Base-by-base conservation (phyloP, 2,113 vertebrate species). In the Hippocampus mohnikei region DNA sequence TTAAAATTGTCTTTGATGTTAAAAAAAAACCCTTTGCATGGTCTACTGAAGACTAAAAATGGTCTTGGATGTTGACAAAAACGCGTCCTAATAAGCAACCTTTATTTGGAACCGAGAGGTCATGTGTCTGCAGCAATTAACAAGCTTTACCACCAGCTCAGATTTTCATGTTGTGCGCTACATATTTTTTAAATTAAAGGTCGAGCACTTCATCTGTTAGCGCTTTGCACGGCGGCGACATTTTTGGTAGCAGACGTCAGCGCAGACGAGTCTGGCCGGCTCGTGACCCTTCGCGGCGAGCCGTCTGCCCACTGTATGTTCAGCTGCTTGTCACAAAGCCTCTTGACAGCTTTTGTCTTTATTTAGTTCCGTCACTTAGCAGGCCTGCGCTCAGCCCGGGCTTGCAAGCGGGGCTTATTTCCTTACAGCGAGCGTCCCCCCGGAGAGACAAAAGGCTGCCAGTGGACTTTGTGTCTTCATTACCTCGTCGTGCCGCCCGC, bases 331-430 rank as follows among this genome's bases (percentile, higher is more conserved):
- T 83, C 82, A 79, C 82, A 86, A 85, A 89, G 81, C 84, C 86
- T 88, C 83, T 85, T 79, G 73, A 73, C 82, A 79, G 85, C 78
- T 87, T 84, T 81, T 74, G 79, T 88, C 88, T 90, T 91, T 90
- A 89, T 91, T 89, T 88, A 89, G 88, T 82, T 73, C 70, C 69
- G 75, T 88, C 85, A 83, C 80, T 81, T 83, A 75, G 66, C 78
- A 67, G 75, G 72, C 78, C 72, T 52, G 41, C 69, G 85, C 71
- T 81, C 72, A 77, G 68, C 81, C 75, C 73, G 71, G 75, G 79
- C 77, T 84, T 79, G 70, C 76, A 67, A 60, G 70, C 58, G 72
- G 70, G 78, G 80, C 71, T 87, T 86, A 87, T 84, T 82, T 77
- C 79, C 74, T 72, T 75, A 75, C 77, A 77, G 75, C 73, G 84